Percentiles rank a stretch among this genome's conserved stretches.
Evolutionary conservation across 2,113 vertebrate genomes (phyloP).

Genomic region (Zosterops lateralis): DNA sequence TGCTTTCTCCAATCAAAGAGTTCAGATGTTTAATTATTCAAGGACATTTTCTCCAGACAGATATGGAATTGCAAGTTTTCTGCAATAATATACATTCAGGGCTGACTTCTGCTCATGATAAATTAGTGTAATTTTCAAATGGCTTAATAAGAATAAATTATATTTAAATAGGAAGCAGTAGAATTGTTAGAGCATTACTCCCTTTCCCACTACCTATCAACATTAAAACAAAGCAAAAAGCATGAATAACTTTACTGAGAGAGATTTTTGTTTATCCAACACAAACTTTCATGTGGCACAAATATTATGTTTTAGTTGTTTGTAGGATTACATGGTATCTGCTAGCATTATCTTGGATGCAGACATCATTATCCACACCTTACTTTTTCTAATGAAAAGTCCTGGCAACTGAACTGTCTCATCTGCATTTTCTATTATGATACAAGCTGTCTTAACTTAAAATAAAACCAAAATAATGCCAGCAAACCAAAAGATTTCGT

Average conservation of each 20-base stretch:
- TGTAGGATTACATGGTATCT: background rate
- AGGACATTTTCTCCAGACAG: background rate
- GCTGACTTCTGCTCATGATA: background rate
- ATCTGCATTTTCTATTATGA: background rate
- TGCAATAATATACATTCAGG: background rate
- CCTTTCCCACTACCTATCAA: background rate
- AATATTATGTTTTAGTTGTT: background rate
- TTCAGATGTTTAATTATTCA: constrained; percentile 29
- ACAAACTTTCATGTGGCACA: background rate
- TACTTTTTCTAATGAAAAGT: background rate
- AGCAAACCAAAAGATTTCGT: background rate
- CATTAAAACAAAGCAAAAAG: background rate
- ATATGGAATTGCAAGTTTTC: background rate
- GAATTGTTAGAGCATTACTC: background rate
- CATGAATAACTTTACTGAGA: background rate
- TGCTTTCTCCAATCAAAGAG: constrained; percentile 8
- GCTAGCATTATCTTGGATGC: background rate
- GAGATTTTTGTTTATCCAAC: background rate
- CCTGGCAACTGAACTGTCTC: background rate
- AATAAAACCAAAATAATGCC: background rate
- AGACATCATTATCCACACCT: background rate
- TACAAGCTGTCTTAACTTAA: background rate
- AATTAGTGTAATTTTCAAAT: constrained; percentile 22
- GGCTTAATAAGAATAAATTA: background rate
- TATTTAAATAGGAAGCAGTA: background rate